Base-by-base conservation (phyloP, 2,113 vertebrate genomes). In the Leptobrachium ailaonicum region DNA sequence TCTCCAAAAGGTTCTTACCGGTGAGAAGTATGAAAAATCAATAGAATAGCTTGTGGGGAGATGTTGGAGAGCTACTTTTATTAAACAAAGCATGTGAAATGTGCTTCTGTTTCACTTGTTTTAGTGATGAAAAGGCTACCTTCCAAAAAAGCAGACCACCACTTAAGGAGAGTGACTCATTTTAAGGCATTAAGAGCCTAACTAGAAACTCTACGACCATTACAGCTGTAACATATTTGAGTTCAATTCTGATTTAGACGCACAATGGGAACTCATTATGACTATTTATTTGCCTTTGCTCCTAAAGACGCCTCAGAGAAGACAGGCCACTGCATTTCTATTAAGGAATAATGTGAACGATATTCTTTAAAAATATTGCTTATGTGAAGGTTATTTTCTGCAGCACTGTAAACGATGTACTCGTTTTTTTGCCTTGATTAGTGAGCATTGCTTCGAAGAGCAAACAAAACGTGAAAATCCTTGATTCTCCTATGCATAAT, bases 21-120 rank as follows among this genome's bases (percentile, higher is more conserved):
- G 76, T 70, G 41, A 62, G 68, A 70, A 60, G 66, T 54, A 45
- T 70, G 10, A 41, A 77, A 32, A 70, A 77, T 77, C 76, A 77
- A 77, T 77, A 70, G 54, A 62, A 77, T 77, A 70, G 76, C 76
- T 71, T 41, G 54, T 77, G 76, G 76, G 41, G 43, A 71, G 54
- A 32, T 77, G 74, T 76, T 76, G 14, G n/a, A 77, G 50, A 77
- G 50, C 41, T 69, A 58, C 76, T 77, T 71, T 67, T 71, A 47
- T 77, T 70, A 77, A 69, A 70, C 53, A 69, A 77, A 58, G 67
- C n/a, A 60, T 60, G 42, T 44, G 32, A 77, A 77, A 69, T 77
- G 66, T 60, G 13, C 66, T 77, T 58, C 70, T 70, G 42, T 41
- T n/a, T 69, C 76, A 44, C 75, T 76, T 77, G 75, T 66, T 68